Base-by-base conservation (phyloP, 2,888 invertebrate species). In the Pogonocherus hispidulus region DNA sequence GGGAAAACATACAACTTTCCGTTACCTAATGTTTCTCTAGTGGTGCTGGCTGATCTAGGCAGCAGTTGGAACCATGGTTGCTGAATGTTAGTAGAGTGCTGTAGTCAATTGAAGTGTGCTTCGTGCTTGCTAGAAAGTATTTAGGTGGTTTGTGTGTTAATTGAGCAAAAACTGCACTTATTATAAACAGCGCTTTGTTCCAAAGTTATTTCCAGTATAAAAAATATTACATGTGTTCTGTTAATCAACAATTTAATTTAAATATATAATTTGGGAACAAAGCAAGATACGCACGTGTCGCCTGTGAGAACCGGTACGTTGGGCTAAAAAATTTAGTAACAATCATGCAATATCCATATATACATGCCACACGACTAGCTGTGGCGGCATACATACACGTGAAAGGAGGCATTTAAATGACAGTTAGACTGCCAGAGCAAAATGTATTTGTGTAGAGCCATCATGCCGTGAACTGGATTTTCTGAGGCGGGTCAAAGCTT, bases 401-500 rank as follows among this genome's bases (percentile, higher is more conserved):
- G 79, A 81, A 79, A 76, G 76, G 75, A 81, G 82, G 80, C 81
- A 83, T 81, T 83, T 79, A 73, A 79, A 75, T 77, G 78, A 70
- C 69, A 70, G 79, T 78, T 78, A 76, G 76, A 81, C 82, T 83
- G 84, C 82, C 83, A 82, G 82, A 84, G 84, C 82, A 79, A 83
- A 83, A 83, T 83, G 83, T 85, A 83, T 84, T 82, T 83, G 84
- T 84, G 84, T 85, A 80, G 83, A 83, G 83, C 81, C 83, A 83
- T 81, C 82, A 85, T 85, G 85, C 85, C 83, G 82, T 84, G 84
- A 84, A 82, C 76, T 81, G 79, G 79, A 80, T 79, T 79, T 82
- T 78, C 80, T 66, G 80, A 82, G 81, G 80, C 82, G 79, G 80
- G 79, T 82, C 76, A 80, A 84, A 83, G 83, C 83, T 83, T 81